Percentiles rank a stretch among this genome's conserved stretches.
phyloP scores from a whole-genome alignment of 2,113 vertebrate genomes.

The Balaenoptera acutorostrata region DNA sequence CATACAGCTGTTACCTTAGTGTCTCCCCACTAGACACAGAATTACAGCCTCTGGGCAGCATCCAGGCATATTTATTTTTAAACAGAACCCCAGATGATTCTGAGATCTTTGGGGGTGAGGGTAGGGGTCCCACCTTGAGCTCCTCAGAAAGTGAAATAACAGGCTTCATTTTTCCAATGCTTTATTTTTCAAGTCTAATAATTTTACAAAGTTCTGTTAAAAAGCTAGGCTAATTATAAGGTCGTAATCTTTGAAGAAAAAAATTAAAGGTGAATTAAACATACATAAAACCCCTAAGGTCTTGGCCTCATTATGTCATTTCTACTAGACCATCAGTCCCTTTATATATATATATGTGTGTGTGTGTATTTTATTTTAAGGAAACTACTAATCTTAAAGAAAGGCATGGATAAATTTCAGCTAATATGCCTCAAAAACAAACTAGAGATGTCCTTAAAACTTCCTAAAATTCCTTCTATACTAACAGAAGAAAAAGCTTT shows the following conservation, averaged over 20 bases:
- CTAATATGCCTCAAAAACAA: background rate
- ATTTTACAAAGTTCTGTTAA: background rate
- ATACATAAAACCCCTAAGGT: background rate
- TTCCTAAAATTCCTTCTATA: background rate
- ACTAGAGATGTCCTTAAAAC: background rate
- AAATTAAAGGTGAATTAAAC: background rate
- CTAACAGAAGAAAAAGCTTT: background rate
- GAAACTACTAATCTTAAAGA: background rate
- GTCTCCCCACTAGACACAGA: too few relatives aligned
- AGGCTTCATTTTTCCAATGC: background rate
- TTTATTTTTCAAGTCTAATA: background rate
- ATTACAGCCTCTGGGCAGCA: too few relatives aligned
- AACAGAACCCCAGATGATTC: background rate
- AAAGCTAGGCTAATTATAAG: background rate
- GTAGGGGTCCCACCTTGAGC: background rate
- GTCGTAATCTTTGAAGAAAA: background rate
- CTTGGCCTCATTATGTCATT: background rate
- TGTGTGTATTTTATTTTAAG: background rate
- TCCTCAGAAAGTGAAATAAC: background rate
- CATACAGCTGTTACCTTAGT: background rate
- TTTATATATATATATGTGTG: background rate
- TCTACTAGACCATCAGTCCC: background rate
- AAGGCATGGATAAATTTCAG: background rate
- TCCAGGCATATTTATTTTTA: background rate
- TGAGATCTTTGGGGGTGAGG: rapidly evolving